phyloP scores from a whole-genome alignment of 2,888 invertebrate species.

The Protodeltote pygarga region DNA sequence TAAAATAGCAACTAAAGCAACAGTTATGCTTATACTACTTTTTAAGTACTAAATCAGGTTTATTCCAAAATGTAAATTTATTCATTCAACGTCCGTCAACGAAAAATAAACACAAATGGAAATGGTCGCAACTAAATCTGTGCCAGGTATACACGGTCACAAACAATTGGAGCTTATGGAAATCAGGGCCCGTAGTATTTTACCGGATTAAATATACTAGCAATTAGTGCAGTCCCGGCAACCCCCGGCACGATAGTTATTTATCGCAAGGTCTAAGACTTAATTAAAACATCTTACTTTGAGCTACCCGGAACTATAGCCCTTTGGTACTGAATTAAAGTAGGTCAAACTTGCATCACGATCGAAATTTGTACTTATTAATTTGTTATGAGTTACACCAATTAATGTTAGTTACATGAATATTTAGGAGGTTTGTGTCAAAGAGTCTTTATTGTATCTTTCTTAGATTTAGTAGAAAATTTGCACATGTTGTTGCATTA shows the following conservation, averaged over 20 bases:
- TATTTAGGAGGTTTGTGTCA: too few species aligned
- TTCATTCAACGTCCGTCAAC: conserved; percentile 70
- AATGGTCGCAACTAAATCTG: conserved; percentile 78
- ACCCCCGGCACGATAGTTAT: conserved; percentile 73
- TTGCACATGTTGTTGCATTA: too few species aligned
- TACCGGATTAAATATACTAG: conserved; percentile 85
- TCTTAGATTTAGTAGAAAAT: too few species aligned
- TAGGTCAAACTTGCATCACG: conserved; percentile 61
- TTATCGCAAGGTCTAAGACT: conserved; percentile 83
- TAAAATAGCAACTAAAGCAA: too few species aligned
- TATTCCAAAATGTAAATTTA: conserved; percentile 64
- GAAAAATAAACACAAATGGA: conserved; percentile 76
- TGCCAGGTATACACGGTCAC: conserved; percentile 75
- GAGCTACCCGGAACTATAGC: conserved; percentile 71
- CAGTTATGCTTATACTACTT: too few species aligned
- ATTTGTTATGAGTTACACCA: conserved; percentile 15
- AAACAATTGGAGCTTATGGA: conserved; percentile 86
- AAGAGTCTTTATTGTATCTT: too few species aligned
- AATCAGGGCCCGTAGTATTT: conserved; percentile 83
- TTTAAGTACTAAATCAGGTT: conserved; percentile 55
- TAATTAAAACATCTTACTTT: conserved; percentile 86
- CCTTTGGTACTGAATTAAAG: conserved; percentile 74
- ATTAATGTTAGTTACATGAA: background rate
- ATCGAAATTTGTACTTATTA: conserved; percentile 29
- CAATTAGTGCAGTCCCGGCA: conserved; percentile 81